phyloP scores from a whole-genome alignment of 2,797 vertebrate genomes.

The Scarus forsteni region DNA sequence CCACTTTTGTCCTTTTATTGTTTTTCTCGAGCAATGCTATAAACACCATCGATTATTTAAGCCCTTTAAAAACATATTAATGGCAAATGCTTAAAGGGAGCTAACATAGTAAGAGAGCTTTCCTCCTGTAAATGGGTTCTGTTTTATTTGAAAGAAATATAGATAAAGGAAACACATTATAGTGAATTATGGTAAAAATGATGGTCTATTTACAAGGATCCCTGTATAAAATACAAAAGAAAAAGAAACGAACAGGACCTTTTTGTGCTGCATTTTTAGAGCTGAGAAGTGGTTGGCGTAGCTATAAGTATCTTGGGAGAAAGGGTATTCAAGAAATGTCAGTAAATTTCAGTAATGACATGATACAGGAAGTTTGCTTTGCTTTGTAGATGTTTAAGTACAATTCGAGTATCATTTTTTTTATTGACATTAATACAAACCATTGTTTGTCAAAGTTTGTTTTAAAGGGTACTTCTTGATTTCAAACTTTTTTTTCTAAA shows the following conservation, averaged over 20 bases:
- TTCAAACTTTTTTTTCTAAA: too few relatives aligned
- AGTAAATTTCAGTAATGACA: too few relatives aligned
- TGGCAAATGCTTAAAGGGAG: conserved; percentile 77
- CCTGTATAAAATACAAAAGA: conserved; percentile 17
- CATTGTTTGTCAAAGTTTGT: too few relatives aligned
- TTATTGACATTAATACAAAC: too few relatives aligned
- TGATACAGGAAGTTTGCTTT: too few relatives aligned
- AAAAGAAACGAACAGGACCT: conserved; percentile 18
- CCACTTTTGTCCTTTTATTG: conserved; percentile 67
- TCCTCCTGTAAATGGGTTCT: conserved; percentile 27
- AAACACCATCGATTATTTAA: conserved; percentile 91
- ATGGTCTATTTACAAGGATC: conserved; percentile 34
- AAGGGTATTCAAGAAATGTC: too few relatives aligned
- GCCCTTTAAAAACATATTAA: conserved; percentile 87
- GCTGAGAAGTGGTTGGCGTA: background rate
- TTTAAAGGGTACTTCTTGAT: too few relatives aligned
- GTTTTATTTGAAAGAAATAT: conserved; percentile 53
- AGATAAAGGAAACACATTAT: conserved; percentile 58
- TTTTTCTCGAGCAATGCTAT: conserved; percentile 87
- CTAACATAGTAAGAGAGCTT: conserved; percentile 50
- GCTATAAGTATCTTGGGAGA: conserved; percentile 8
- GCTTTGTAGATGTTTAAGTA: too few relatives aligned
- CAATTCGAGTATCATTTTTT: too few relatives aligned
- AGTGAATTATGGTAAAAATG: conserved; percentile 24
- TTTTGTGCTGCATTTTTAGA: conserved; percentile 31